Evolutionary conservation across 2,797 vertebrate genomes (phyloP).

Genomic region (Parauchenoglanis punctatus): DNA sequence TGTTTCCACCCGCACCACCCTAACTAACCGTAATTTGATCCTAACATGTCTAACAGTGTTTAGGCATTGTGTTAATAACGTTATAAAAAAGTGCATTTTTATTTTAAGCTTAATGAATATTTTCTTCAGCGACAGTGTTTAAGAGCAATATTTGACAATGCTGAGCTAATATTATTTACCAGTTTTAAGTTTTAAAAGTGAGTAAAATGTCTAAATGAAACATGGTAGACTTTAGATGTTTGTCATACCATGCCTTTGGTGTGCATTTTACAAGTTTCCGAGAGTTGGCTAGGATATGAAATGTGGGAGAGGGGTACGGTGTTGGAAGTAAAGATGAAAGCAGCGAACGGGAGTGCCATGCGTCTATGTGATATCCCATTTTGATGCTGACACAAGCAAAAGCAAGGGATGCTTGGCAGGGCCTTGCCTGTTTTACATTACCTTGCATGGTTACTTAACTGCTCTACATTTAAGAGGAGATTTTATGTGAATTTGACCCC

Average conservation of each 20-base stretch:
- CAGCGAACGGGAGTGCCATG: not conserved
- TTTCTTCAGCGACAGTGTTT: not conserved
- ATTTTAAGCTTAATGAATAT: not conserved
- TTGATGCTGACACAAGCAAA: slow-evolving; percentile 57
- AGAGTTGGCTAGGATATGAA: slow-evolving; percentile 21
- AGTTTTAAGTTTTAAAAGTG: not conserved
- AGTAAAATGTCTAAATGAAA: not conserved
- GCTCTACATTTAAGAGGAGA: slow-evolving; percentile 62
- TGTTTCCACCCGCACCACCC: not conserved
- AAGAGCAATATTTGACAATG: not conserved
- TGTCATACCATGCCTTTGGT: not conserved
- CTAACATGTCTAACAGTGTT: slow-evolving; percentile 8
- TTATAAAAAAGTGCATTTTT: not conserved
- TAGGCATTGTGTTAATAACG: not conserved
- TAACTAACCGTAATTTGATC: not conserved
- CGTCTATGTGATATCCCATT: slow-evolving; percentile 44
- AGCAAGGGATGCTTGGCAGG: slow-evolving; percentile 51
- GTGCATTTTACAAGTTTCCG: slow-evolving; percentile 22
- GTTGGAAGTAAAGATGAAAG: slow-evolving; percentile 36
- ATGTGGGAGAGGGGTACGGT: slow-evolving; percentile 13
- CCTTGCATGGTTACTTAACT: slow-evolving; percentile 60
- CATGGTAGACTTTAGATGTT: slow-evolving; percentile 1
- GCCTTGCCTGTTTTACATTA: slow-evolving; percentile 65
- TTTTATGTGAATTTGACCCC: slow-evolving; percentile 69
- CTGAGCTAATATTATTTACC: not conserved